Percentiles rank a stretch among this genome's conserved stretches.
phyloP scores from a whole-genome alignment of 2,113 vertebrate species.

The Corydoras maculifer region DNA sequence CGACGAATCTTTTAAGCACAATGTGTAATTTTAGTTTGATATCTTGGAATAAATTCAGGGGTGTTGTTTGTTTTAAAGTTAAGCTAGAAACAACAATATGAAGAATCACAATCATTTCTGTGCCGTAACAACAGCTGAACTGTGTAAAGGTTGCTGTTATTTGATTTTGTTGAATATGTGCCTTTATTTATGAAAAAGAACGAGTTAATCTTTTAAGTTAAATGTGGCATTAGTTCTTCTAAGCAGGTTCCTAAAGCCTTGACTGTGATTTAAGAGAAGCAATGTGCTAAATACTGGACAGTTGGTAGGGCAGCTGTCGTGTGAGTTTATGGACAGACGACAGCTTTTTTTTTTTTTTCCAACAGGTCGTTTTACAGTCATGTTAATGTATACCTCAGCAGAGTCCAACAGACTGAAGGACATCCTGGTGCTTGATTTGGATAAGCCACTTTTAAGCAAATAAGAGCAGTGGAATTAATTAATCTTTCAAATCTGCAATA shows the following conservation, averaged over 20 bases:
- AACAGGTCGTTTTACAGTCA: conserved; percentile 34
- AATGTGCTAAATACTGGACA: conserved; percentile 23
- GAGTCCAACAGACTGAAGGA: conserved; percentile 25
- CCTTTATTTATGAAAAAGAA: conserved; percentile 59
- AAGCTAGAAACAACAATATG: conserved; percentile 45
- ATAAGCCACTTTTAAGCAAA: neutral
- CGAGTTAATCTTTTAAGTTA: conserved; percentile 30
- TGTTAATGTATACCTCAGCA: conserved; percentile 54
- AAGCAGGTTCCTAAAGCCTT: conserved; percentile 27
- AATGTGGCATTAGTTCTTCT: conserved; percentile 38
- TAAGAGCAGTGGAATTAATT: neutral
- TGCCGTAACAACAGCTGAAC: conserved; percentile 39
- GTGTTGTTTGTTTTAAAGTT: conserved; percentile 28
- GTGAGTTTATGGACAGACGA: conserved; percentile 26
- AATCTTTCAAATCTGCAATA: conserved; percentile 5
- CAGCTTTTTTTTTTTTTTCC: conserved; percentile 31
- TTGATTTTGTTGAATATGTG: conserved; percentile 51
- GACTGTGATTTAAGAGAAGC: conserved; percentile 47
- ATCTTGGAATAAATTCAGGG: conserved; percentile 40
- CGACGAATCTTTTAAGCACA: conserved; percentile 20
- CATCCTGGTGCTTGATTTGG: conserved; percentile 32
- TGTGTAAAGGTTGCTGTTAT: conserved; percentile 42
- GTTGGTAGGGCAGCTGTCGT: conserved; percentile 17
- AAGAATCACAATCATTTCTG: conserved; percentile 60
- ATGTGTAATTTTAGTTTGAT: conserved; percentile 38